A percentile compares a stretch with the other conserved stretches of the same genome.
phyloP scores from a whole-genome alignment of 1,140 invertebrate species.

The Hyphantria cunea region DNA sequence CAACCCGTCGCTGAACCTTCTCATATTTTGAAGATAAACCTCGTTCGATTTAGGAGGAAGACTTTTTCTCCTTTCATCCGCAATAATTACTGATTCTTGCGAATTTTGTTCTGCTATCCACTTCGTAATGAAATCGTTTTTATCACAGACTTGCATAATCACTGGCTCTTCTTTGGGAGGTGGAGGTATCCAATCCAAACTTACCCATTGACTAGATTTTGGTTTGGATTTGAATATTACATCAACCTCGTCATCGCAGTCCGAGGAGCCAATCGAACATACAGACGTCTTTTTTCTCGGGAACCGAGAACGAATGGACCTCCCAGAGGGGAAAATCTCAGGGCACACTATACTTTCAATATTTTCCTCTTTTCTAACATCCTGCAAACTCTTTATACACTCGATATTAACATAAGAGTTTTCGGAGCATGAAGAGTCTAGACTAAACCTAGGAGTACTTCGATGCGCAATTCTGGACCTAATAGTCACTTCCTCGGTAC shows the following conservation, averaged over 20 bases:
- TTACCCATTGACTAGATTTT: constrained; percentile 82
- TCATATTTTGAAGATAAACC: constrained; percentile 80
- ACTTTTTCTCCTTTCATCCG: constrained; percentile 76
- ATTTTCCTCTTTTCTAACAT: constrained; percentile 70
- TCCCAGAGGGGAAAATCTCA: constrained; percentile 57
- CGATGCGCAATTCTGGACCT: constrained; percentile 68
- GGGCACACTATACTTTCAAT: constrained; percentile 49
- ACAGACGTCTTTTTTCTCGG: constrained; percentile 79
- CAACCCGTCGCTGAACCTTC: constrained; percentile 81
- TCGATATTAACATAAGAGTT: constrained; percentile 81
- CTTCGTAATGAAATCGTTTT: constrained; percentile 80
- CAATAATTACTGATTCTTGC: constrained; percentile 65
- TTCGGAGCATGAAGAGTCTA: constrained; percentile 81
- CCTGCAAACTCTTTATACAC: constrained; percentile 75
- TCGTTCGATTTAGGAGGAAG: constrained; percentile 80
- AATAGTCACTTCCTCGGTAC: constrained; percentile 59
- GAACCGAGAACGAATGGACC: constrained; percentile 69
- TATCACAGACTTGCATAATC: constrained; percentile 76
- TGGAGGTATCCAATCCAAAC: constrained; percentile 79
- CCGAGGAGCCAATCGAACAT: constrained; percentile 79
- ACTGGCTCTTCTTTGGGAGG: constrained; percentile 78
- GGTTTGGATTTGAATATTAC: constrained; percentile 82
- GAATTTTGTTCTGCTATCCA: constrained; percentile 80
- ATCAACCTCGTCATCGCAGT: constrained; percentile 78
- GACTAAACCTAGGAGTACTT: constrained; percentile 75